Evolutionary conservation across 2,113 vertebrate genomes (phyloP).

Genomic region (Eupsittula cactorum): DNA sequence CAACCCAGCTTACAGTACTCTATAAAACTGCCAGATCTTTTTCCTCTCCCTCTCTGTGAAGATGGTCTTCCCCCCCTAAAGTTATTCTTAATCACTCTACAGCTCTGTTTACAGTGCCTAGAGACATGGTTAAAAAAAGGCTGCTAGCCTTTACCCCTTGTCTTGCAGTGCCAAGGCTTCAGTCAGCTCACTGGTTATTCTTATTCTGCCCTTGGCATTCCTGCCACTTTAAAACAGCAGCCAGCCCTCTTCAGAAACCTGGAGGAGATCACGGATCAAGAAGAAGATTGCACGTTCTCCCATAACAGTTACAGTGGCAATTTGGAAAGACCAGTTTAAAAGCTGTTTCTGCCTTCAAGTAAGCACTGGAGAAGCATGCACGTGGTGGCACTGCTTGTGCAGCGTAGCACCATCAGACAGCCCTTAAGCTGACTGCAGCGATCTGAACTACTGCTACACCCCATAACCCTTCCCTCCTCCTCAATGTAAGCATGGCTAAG

Average conservation of each 20-base stretch:
- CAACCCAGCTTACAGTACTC: background rate
- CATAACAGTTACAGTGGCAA: rapidly evolving
- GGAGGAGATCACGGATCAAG: background rate
- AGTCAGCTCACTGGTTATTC: background rate
- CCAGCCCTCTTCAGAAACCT: background rate
- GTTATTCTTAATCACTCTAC: background rate
- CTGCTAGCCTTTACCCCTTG: background rate
- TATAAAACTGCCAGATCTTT: background rate
- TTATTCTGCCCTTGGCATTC: background rate
- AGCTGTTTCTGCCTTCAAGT: background rate
- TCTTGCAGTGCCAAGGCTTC: rapidly evolving
- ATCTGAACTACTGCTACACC: too few relatives aligned
- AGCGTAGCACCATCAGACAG: background rate
- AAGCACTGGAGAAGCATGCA: rapidly evolving
- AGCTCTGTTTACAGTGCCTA: background rate
- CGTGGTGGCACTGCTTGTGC: rapidly evolving
- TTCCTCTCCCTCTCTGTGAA: too few relatives aligned
- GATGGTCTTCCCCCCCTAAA: background rate
- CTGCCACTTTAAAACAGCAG: background rate
- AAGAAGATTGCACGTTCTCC: background rate
- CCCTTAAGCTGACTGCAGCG: too few relatives aligned
- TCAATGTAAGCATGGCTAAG: rapidly evolving
- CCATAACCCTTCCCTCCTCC: background rate
- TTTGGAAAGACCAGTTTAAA: background rate
- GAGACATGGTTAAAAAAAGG: rapidly evolving